phyloP scores from a whole-genome alignment of 2,797 vertebrate genomes.

The Acestrorhynchus altus region DNA sequence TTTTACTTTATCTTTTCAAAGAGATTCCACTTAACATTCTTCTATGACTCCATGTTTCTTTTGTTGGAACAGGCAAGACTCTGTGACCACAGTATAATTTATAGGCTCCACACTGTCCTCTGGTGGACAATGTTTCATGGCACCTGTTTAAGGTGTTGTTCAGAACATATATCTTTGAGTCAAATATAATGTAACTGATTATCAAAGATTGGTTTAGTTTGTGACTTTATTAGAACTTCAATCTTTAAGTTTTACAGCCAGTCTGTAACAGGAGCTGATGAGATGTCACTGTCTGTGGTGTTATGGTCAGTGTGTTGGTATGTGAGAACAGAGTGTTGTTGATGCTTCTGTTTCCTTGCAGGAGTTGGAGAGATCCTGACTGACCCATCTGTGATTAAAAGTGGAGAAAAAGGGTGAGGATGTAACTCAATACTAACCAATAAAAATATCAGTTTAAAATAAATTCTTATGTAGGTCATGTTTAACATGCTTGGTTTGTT shows the following conservation, averaged over 20 bases:
- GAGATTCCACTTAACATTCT: no score
- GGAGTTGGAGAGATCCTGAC: conserved; percentile 97
- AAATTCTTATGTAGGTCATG: background rate
- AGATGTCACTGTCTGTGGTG: no score
- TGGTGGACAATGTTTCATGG: background rate
- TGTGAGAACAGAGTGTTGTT: background rate
- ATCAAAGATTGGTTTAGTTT: no score
- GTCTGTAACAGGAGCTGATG: no score
- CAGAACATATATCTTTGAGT: no score
- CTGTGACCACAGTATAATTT: background rate
- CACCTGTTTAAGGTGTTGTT: background rate
- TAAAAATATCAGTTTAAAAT: background rate
- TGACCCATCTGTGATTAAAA: conserved; percentile 97
- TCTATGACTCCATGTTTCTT: no score
- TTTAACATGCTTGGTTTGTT: background rate
- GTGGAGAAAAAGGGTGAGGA: conserved; percentile 93
- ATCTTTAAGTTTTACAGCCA: no score
- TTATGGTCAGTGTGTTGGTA: background rate
- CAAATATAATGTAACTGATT: no score
- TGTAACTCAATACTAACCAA: background rate
- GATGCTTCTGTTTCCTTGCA: conserved; percentile 65
- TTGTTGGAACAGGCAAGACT: background rate
- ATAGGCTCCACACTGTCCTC: background rate
- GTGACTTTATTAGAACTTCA: no score
- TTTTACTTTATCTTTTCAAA: no score